A percentile compares a stretch with the other conserved stretches of the same genome.
phyloP scores from a whole-genome alignment of 2,113 vertebrate genomes.

The Merops nubicus region DNA sequence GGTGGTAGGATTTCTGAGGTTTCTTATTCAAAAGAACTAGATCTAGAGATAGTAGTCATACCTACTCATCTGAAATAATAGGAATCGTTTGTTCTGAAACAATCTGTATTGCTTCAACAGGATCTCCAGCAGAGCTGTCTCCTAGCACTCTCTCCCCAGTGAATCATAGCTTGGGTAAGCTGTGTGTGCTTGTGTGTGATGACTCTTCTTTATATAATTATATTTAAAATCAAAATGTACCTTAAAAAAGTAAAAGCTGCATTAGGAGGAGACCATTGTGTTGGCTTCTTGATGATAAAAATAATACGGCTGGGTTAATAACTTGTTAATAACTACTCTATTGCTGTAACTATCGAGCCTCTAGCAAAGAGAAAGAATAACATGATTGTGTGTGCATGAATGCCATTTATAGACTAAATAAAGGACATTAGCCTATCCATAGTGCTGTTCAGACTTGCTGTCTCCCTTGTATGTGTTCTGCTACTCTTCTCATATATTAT shows the following conservation, averaged over 20 bases:
- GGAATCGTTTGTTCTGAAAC: background rate
- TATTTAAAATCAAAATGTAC: background rate
- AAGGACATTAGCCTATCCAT: background rate
- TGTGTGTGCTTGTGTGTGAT: background rate
- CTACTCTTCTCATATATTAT: background rate
- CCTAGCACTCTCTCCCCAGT: constrained; percentile 93
- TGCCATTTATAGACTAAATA: background rate
- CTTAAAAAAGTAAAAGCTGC: background rate
- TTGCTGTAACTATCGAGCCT: background rate
- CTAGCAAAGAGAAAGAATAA: too few species aligned
- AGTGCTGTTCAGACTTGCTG: background rate
- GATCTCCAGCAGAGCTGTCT: constrained; percentile 96
- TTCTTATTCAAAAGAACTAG: background rate
- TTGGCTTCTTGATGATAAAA: background rate
- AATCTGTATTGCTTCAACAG: constrained; percentile 71
- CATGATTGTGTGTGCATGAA: background rate
- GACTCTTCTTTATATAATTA: background rate
- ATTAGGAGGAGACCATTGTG: background rate
- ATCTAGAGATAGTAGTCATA: background rate
- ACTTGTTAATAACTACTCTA: background rate
- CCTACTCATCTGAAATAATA: background rate
- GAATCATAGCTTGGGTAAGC: constrained; percentile 93
- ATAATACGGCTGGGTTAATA: background rate
- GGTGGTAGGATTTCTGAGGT: background rate
- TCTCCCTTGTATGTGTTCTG: background rate